phyloP scores from a whole-genome alignment of 2,888 invertebrate species.

The Dryococelus australis region DNA sequence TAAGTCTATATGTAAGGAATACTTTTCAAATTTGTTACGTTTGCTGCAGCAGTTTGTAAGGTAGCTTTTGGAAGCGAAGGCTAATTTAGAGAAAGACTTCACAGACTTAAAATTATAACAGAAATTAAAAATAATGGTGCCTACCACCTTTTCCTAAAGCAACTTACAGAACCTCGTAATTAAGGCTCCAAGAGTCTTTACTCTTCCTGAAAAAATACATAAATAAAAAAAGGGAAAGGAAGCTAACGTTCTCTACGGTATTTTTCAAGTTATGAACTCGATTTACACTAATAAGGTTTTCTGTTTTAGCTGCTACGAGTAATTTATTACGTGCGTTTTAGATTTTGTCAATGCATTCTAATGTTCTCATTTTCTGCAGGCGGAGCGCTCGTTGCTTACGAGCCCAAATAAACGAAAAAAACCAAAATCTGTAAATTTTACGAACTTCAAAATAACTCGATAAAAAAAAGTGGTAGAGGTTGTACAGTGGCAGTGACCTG shows the following conservation, averaged over 20 bases:
- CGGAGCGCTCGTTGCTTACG: background rate
- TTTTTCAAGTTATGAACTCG: background rate
- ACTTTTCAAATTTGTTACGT: too few species aligned
- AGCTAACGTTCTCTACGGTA: background rate
- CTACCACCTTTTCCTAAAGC: background rate
- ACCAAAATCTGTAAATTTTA: background rate
- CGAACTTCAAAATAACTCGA: background rate
- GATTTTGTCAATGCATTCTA: background rate
- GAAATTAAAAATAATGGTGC: background rate
- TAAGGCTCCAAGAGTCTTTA: background rate
- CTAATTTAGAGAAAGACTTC: too few species aligned
- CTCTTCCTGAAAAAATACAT: background rate
- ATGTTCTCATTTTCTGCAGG: background rate
- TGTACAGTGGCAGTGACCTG: too few species aligned
- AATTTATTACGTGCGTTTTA: background rate
- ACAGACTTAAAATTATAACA: too few species aligned
- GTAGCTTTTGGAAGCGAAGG: too few species aligned
- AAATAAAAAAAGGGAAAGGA: background rate
- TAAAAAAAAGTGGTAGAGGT: background rate
- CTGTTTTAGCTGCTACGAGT: background rate
- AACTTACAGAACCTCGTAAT: background rate
- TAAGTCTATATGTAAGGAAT: too few species aligned
- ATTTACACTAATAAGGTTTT: background rate
- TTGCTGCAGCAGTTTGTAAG: too few species aligned
- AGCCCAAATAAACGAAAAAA: background rate